Evolutionary conservation across 1,140 invertebrate species (phyloP).

Genomic region (Zaprionus vittiger): DNA sequence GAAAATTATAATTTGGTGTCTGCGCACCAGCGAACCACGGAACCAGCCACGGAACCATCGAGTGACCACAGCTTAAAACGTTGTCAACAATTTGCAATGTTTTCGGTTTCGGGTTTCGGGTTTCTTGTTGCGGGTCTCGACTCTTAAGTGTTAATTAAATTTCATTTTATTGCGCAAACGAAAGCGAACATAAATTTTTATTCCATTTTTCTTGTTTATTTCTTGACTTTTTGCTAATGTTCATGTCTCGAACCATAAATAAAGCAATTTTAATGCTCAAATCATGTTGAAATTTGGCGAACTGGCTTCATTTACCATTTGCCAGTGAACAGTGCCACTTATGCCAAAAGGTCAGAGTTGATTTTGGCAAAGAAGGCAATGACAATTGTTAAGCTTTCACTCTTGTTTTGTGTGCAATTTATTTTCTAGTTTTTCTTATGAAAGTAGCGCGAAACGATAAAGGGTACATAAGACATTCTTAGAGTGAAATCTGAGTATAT

Average conservation of each 20-base stretch:
- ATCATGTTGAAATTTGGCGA: conserved; percentile 21
- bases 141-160: conserved; percentile 79
- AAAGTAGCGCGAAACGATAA: not conserved
- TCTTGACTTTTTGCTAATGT: conserved; percentile 2
- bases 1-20: conserved; percentile 80
- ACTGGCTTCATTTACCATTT: conserved; percentile 12
- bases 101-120: conserved; percentile 24
- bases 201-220: conserved; percentile 5
- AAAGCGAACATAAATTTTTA: conserved; percentile 43
- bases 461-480: too few species aligned
- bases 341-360: conserved; percentile 33
- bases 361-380: not conserved
- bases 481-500: too few species aligned
- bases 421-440: not conserved
- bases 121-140: conserved; percentile 10
- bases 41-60: conserved; percentile 22
- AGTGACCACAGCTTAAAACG: conserved; percentile 52
- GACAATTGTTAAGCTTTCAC: conserved; percentile 15
- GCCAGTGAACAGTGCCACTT: not conserved
- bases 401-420: not conserved
- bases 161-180: conserved; percentile 66
- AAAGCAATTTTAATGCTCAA: conserved; percentile 33
- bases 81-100: conserved; percentile 78
- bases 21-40: conserved; percentile 42
- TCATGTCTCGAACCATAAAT: conserved; percentile 31